Conservation (phyloP, 2,113 vertebrate genomes). For the Zapornia atra region DNA sequence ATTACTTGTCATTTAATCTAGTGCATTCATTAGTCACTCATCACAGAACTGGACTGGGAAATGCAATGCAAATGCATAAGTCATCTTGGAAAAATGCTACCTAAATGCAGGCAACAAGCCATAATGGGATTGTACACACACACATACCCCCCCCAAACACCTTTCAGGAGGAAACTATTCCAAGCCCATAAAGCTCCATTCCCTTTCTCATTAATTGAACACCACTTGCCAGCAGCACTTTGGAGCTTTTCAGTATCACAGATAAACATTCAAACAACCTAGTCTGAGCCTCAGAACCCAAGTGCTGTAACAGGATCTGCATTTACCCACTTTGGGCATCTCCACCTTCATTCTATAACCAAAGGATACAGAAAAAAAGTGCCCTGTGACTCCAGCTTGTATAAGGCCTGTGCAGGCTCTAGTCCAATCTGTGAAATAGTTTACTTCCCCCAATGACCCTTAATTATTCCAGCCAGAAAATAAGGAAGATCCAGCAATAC, state of each 20-base stretch:
- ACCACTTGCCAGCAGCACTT: slow-evolving; percentile 23
- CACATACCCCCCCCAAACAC: background rate
- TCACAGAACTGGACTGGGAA: background rate
- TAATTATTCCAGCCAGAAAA: background rate
- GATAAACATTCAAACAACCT: background rate
- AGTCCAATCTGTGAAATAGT: background rate
- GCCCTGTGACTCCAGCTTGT: background rate
- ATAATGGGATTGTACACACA: background rate
- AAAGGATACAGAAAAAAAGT: background rate
- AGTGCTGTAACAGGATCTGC: background rate
- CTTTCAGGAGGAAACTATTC: background rate
- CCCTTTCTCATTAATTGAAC: slow-evolving; percentile 7
- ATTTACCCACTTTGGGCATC: background rate
- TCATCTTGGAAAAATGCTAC: background rate
- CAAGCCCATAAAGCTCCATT: background rate
- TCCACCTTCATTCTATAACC: background rate
- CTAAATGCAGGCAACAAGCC: background rate
- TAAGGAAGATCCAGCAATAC: background rate
- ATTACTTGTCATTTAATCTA: slow-evolving; percentile 21
- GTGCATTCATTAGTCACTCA: background rate
- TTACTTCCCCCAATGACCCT: background rate
- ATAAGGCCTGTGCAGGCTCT: background rate
- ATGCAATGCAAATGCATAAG: background rate
- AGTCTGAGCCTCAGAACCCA: background rate
- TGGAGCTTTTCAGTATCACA: background rate